Conservation (phyloP, 2,113 vertebrate genomes). For the Dromas ardeola region DNA sequence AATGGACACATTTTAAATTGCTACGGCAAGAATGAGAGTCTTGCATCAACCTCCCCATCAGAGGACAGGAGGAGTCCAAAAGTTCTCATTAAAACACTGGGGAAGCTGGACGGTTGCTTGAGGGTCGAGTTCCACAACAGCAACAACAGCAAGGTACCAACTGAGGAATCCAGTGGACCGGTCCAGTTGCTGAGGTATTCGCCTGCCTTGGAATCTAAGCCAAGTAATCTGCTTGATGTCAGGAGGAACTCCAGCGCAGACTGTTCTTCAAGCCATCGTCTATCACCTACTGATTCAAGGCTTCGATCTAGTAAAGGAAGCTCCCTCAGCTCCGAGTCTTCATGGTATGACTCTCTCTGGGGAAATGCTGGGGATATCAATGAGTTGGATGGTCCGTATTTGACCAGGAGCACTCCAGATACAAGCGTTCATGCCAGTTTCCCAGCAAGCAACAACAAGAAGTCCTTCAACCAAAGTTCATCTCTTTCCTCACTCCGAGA, state of each 20-base stretch:
- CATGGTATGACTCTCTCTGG: constrained; percentile 96
- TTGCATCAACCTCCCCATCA: constrained; percentile 53
- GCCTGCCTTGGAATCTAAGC: constrained; percentile 76
- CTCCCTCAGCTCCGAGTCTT: constrained; percentile 92
- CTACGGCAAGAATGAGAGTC: constrained; percentile 63
- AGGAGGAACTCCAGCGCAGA: constrained; percentile 66
- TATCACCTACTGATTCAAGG: constrained; percentile 75
- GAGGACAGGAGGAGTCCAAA: constrained; percentile 87
- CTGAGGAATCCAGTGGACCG: constrained; percentile 77
- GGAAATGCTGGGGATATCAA: constrained; percentile 80
- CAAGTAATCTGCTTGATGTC: constrained; percentile 61
- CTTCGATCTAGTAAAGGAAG: constrained; percentile 92
- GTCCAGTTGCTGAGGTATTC: constrained; percentile 93
- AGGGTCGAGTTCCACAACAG: constrained; percentile 92
- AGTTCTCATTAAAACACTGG: constrained; percentile 92
- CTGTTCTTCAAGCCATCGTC: constrained; percentile 64
- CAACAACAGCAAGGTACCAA: constrained; percentile 54
- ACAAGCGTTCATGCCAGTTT: constrained; percentile 68
- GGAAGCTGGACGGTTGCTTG: constrained; percentile 85
- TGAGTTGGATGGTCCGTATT: constrained; percentile 79
- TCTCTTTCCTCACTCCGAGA: constrained; percentile 83
- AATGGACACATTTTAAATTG: constrained; percentile 78
- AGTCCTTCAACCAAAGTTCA: constrained; percentile 80
- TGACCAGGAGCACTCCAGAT: constrained; percentile 70
- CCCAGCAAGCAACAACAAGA: constrained; percentile 65